A percentile compares a stretch with the other conserved stretches of the same genome.
Evolutionary conservation across 1,140 invertebrate species (phyloP).

Genomic region (Aradophagus sp.): DNA sequence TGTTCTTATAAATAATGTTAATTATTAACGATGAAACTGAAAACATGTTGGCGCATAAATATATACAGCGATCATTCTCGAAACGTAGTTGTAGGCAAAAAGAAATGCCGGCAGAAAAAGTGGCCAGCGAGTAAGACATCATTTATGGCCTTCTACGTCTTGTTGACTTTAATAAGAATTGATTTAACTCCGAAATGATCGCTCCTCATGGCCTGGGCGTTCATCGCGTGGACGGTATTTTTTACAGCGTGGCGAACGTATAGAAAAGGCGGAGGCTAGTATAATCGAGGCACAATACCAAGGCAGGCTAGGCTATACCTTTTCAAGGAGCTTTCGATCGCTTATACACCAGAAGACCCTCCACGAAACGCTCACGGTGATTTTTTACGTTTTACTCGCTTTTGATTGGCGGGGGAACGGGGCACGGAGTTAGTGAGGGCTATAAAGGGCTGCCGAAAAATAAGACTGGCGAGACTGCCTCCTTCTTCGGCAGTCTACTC

Average conservation of each 20-base stretch:
- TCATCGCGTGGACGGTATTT: constrained; percentile 12
- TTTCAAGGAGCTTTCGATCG: constrained; percentile 61
- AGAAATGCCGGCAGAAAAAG: constrained; percentile 5
- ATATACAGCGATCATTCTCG: no score
- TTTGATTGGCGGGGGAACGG: constrained; percentile 68
- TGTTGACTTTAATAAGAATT: constrained; percentile 35
- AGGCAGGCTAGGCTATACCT: constrained; percentile 64
- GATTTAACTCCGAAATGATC: constrained; percentile 31
- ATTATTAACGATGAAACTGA: no score
- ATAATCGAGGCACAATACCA: constrained; percentile 44
- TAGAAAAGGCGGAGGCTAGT: constrained; percentile 33
- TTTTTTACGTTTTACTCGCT: constrained; percentile 72
- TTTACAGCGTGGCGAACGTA: constrained; percentile 28
- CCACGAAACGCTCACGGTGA: constrained; percentile 66
- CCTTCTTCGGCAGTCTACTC: constrained; percentile 56
- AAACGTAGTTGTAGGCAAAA: background rate
- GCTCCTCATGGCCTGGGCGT: background rate
- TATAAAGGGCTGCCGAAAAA: constrained; percentile 72
- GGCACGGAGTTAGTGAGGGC: constrained; percentile 54
- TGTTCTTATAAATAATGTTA: no score
- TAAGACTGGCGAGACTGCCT: constrained; percentile 66
- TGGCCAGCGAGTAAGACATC: constrained; percentile 16
- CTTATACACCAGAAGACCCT: constrained; percentile 65
- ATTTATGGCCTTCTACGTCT: constrained; percentile 3
- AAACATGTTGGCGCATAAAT: no score